Base-by-base conservation (phyloP, 2,888 invertebrate species). In the Drosophila parthenogenetica region DNA sequence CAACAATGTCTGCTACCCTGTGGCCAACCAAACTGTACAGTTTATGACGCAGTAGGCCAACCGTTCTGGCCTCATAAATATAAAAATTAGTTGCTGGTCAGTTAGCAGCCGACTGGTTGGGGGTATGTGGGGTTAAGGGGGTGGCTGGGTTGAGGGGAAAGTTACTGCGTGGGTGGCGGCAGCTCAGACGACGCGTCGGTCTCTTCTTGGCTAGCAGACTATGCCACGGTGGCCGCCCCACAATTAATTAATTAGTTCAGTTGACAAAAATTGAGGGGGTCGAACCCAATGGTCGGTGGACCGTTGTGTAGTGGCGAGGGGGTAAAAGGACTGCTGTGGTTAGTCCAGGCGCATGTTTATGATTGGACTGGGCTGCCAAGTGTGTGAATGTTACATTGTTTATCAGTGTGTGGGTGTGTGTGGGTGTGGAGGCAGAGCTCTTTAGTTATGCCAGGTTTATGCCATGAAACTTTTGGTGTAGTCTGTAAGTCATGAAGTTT, bases 231-330 rank as follows among this genome's bases (percentile, higher is more conserved):
- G 68, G 71, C 67, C 74, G 77, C 75, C 78, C 80, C 87, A 89
- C 91, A 90, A 90, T 90, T 90, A 90, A 90, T 90, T 90, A 90
- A 90, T 90, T 90, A 90, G 91, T 88, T 89, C 77, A 79, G 88
- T 88, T 87, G 91, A 89, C 91, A 90, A 89, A 90, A 90, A 90
- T 90, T 90, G 90, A 65, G 78, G 85, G 88, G 89, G 89, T 40
- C 19, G 66, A 22, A 25, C 61, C 61, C 49, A 67, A 11, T 25
- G 42, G n/a, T 13, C 13, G 40, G 19, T 32, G 43, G 5, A 43
- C 11, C 22, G 46, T n/a, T 29, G 50, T 54, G 54, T 32, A 8
- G 42, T 13, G 10, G 50, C n/a, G n/a, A n/a, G 37, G 25, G 25
- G 5, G 7, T 8, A 29, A 29, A 29, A 45, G 22, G 32, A 37